A percentile compares a stretch with the other conserved stretches of the same genome.
Conservation (phyloP, 2,113 vertebrate species). For the Sorex araneus region DNA sequence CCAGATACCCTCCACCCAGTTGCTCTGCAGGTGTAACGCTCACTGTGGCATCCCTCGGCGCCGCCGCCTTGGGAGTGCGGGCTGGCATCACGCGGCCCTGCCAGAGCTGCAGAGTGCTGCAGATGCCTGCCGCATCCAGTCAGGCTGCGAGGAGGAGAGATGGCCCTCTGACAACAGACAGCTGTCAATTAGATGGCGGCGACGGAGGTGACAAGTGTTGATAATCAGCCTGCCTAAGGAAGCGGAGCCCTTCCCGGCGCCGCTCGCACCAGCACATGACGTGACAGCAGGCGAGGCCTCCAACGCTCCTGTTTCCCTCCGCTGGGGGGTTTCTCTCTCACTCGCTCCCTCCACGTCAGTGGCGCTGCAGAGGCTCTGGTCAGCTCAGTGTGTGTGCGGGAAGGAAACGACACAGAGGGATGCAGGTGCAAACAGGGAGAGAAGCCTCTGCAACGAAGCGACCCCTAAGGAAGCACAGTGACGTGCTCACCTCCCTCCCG, state of each 20-base stretch:
- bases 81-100: constrained; percentile 65
- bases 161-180: constrained; percentile 79
- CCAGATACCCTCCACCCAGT: constrained; percentile 1
- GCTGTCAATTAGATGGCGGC: constrained; percentile 71
- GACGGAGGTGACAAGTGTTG: constrained; percentile 65
- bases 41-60: constrained; percentile 2
- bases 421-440: background rate
- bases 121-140: constrained; percentile 66
- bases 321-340: background rate
- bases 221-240: constrained; percentile 59
- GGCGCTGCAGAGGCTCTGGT: background rate
- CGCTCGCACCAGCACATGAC: constrained; percentile 9
- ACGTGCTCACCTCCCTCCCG: background rate
- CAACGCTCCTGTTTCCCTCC: background rate
- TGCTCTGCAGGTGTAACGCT: background rate
- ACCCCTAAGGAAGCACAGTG: background rate
- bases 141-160: constrained; percentile 72
- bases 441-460: background rate
- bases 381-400: background rate
- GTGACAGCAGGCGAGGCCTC: background rate
- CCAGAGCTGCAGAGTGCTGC: constrained; percentile 62
- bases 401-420: constrained; percentile 2
- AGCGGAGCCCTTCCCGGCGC: background rate
- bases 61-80: background rate
- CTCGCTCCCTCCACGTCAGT: background rate